Percentiles rank a stretch among this genome's conserved stretches.
Evolutionary conservation across 2,888 invertebrate genomes (phyloP).

Genomic region (Ctenicera cuprea): DNA sequence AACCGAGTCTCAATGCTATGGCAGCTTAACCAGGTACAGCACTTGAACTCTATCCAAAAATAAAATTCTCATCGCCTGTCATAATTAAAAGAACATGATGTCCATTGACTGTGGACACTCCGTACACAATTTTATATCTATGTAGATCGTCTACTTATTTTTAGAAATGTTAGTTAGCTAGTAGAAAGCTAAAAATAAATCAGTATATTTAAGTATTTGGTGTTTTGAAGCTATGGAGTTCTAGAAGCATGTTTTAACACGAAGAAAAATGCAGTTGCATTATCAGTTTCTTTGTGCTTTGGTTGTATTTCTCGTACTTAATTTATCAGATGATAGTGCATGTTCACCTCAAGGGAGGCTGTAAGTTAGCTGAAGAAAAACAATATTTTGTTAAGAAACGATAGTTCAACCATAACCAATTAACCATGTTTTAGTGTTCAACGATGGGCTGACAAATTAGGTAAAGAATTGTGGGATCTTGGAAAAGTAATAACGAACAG

Average conservation of each 20-base stretch:
- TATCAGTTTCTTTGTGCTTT: conserved; percentile 16
- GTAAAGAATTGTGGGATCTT: conserved; percentile 86
- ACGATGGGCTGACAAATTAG: conserved; percentile 87
- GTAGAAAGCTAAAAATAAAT: conserved; percentile 41
- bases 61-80: neutral
- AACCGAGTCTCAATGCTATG: too few species aligned
- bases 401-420: too few species aligned
- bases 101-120: neutral
- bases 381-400: neutral
- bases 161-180: conserved; percentile 32
- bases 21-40: neutral
- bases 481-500: conserved; percentile 86
- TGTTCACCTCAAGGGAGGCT: conserved; percentile 37
- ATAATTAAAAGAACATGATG: neutral
- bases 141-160: conserved; percentile 27
- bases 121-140: neutral
- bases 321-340: conserved; percentile 22
- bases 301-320: conserved; percentile 10
- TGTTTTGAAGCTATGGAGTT: neutral
- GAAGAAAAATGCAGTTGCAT: conserved; percentile 1
- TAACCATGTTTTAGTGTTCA: conserved; percentile 78
- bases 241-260: neutral
- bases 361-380: conserved; percentile 34
- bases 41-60: neutral
- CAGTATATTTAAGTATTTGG: conserved; percentile 32